phyloP scores from a whole-genome alignment of 2,113 vertebrate species.

The Rattus norvegicus region GRCr8 NC_086024.1:102690001-102690500 shows the following conservation, averaged over 20 bases:
- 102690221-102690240: conserved; percentile 20
- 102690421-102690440: conserved; percentile 54
- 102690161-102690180: conserved; percentile 32
- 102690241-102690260: conserved; percentile 38
- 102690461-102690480: not conserved
- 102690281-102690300: conserved; percentile 41
- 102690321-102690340: not conserved
- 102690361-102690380: conserved; percentile 19
- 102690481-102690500: conserved; percentile 13
- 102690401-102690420: conserved; percentile 40
- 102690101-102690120: conserved; percentile 41
- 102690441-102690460: not conserved
- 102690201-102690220: conserved; percentile 42
- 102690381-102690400: not conserved
- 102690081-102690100: conserved; percentile 49
- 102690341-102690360: conserved; percentile 49
- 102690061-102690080: conserved; percentile 63
- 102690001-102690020: conserved; percentile 52
- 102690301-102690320: conserved; percentile 50
- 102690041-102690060: conserved; percentile 43
- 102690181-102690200: not conserved
- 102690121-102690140: not conserved
- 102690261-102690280: conserved; percentile 55
- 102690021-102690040: conserved; percentile 39
- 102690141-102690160: not conserved